These are phyloP conservation scores for Channa striata DNA, from an alignment of 2,797 vertebrate species.

Conservation along the genomic window DNA sequence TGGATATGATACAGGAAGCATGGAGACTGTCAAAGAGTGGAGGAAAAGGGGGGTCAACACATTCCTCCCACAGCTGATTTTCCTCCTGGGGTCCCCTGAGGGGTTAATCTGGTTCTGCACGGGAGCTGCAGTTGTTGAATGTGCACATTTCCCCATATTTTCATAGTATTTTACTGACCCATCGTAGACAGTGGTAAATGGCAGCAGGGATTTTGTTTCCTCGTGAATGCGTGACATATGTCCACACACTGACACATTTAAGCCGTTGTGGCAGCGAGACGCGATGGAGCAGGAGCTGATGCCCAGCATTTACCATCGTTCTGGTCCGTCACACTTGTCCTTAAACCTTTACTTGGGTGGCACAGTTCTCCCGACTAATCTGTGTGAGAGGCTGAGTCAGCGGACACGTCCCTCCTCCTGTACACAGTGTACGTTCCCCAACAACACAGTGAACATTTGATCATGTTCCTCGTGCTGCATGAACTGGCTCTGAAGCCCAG, in stretches of 20 bases:
- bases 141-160: neutral
- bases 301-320: constrained; percentile 20
- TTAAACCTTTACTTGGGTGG: constrained; percentile 55
- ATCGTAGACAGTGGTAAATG: neutral
- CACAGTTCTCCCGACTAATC: constrained; percentile 56
- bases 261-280: constrained; percentile 3
- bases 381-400: constrained; percentile 68
- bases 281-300: constrained; percentile 34
- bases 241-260: neutral
- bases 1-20: too few species aligned
- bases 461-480: constrained; percentile 35
- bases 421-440: constrained; percentile 48
- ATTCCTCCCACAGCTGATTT: too few species aligned
- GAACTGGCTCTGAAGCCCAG: constrained; percentile 15
- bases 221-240: neutral
- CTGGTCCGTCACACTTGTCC: constrained; percentile 51
- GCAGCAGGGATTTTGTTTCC: constrained; percentile 1
- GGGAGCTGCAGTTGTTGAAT: neutral
- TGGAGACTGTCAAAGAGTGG: too few species aligned
- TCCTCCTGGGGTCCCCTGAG: neutral
- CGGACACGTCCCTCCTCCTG: constrained; percentile 42
- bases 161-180: constrained; percentile 3
- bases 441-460: constrained; percentile 54
- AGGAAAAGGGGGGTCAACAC: too few species aligned
- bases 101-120: neutral